phyloP scores from a whole-genome alignment of 2,888 invertebrate species.

The Cheilosia pagana region DNA sequence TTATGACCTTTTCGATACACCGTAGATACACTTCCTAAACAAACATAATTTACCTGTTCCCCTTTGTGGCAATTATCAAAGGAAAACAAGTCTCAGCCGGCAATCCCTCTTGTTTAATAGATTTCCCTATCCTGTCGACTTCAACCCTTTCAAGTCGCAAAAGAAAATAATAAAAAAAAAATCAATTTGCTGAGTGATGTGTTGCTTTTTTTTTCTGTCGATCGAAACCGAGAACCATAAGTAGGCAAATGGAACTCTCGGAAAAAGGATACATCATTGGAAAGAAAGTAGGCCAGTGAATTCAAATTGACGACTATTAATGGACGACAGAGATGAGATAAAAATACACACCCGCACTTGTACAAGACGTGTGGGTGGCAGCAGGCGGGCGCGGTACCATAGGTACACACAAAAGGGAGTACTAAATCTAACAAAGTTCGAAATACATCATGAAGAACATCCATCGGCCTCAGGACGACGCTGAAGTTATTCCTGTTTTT shows the following conservation, averaged over 20 bases:
- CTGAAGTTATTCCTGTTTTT: conserved; percentile 31
- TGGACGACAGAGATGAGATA: conserved; percentile 46
- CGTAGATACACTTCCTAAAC: background rate
- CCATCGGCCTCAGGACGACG: conserved; percentile 22
- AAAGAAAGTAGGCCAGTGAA: conserved; percentile 68
- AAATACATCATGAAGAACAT: conserved; percentile 33
- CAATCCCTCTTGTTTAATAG: background rate
- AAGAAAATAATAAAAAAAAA: conserved; percentile 3
- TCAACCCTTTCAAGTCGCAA: conserved; percentile 1
- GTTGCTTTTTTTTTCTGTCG: conserved; percentile 5
- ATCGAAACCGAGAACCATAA: conserved; percentile 33
- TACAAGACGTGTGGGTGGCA: background rate
- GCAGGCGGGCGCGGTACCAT: background rate
- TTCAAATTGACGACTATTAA: conserved; percentile 70
- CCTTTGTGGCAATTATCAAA: conserved; percentile 26
- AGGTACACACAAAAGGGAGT: conserved; percentile 17
- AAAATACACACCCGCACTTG: background rate
- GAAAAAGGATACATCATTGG: conserved; percentile 44
- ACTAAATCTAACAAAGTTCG: conserved; percentile 45
- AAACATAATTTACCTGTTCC: conserved; percentile 30
- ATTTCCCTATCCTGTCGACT: background rate
- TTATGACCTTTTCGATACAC: background rate
- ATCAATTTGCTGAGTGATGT: conserved; percentile 56
- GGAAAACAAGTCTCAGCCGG: conserved; percentile 33
- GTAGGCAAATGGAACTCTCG: conserved; percentile 60